Base-by-base conservation (phyloP, 1,140 invertebrate genomes). In the Brachionus sp. region DNA sequence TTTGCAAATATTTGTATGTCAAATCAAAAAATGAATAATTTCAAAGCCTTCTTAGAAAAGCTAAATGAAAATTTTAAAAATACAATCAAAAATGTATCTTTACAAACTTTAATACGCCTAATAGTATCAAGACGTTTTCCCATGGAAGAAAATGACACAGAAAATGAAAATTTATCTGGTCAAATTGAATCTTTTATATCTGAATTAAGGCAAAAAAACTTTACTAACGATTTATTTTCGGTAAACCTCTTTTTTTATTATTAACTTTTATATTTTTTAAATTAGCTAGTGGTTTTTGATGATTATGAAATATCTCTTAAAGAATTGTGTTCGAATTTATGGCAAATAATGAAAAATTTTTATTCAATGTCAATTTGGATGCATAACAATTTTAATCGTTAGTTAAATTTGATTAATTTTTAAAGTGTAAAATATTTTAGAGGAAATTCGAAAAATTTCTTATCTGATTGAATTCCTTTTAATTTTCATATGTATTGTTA, bases 361-460 rank as follows among this genome's bases (percentile, higher is more conserved):
- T 75, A 75, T 46, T 46, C 39, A 16, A 75, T 75, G 70, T 75
- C 39, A 7, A 75, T 75, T 46, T 75, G 70, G 70, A 75, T 75
- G 12, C 42, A 44, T 25, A 46, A 25, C 23, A 75, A 75, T 75
- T 75, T 25, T 13, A 37, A 70, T 37, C n/a, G 46, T 75, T 7
- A 37, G 39, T 64, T n/a, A n/a, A 53, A 7, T 19, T 9, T 19
- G n/a, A n/a, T 53, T 53, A 16, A 23, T 57, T 57, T 19, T 19
- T 6, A 57, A 57, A 19, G 16, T 23, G 2, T 3, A 53, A 53
- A 53, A 39, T 39, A 39, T 5, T 39, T 39, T 39, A 4, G 4
- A 39, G 9, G 4, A 39, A 39, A 5, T 39, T 39, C n/a, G n/a
- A n/a, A n/a, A n/a, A n/a, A n/a, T n/a, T n/a, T n/a, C n/a, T n/a